Base-by-base conservation (phyloP, 2,888 invertebrate species). In the Pecten maximus region DNA sequence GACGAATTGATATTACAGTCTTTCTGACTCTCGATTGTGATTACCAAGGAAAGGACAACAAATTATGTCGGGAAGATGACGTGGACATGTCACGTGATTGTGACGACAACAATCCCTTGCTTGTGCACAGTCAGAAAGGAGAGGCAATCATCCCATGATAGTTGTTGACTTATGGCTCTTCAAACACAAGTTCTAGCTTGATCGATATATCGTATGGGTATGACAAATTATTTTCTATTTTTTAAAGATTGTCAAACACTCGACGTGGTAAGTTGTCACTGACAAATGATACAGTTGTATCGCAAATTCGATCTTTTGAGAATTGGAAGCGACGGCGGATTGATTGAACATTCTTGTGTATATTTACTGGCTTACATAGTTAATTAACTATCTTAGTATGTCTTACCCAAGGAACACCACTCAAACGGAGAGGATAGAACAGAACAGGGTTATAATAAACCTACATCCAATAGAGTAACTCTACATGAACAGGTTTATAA, bases 301-400 rank as follows among this genome's bases (percentile, higher is more conserved):
- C 3, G 35, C 10, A 28, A 35, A 74, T 74, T 74, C 23, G 74
- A 74, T 35, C 74, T 74, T 74, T 74, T 35, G 35, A 74, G 35
- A 74, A 74, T 74, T 74, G 74, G 74, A 54, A 54, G 28, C 74
- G 23, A 35, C 12, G 8, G 10, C 3, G 74, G 74, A 1, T 28
- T 35, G 74, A 74, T 74, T 74, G 74, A 74, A 74, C 35, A 74
- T 35, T 12, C 74, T 35, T 74, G 74, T 74, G 74, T 74, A 74
- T 74, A 74, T 74, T 74, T 74, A 23, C 74, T 74, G 6, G 74
- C 74, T 74, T 74, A 35, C 74, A 74, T 74, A 74, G 10, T 74
- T 74, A 74, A 74, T 74, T 28, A 74, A 74, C 4, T 74, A 2
- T 74, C 16, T 74, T 15, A 35, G 74, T 35, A 74, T 10, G 35